A percentile compares a stretch with the other conserved stretches of the same genome.
These are phyloP conservation scores for Centroberyx gerrardi DNA, from an alignment of 2,797 vertebrate species.

Conservation along the genomic window DNA sequence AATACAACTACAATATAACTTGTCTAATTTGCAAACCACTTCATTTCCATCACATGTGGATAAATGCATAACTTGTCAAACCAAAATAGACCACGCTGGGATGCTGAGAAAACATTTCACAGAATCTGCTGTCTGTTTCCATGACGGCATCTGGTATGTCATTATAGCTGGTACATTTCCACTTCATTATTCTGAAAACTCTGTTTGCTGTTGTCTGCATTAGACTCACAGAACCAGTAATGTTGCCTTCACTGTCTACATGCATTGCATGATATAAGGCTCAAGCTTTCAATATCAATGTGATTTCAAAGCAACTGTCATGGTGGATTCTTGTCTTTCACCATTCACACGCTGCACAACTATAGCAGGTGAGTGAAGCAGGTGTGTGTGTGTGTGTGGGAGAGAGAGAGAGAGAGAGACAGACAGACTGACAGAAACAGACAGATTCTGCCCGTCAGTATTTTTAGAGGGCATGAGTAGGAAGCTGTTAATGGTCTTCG, in stretches of 20 bases:
- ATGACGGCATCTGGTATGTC: neutral
- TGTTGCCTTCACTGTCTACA: neutral
- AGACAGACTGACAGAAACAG: neutral
- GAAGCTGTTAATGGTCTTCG: conserved; percentile 46
- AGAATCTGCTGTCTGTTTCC: neutral
- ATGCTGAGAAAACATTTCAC: too few relatives aligned
- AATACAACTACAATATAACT: too few relatives aligned
- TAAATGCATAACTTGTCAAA: neutral
- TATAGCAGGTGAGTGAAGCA: neutral
- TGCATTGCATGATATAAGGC: neutral
- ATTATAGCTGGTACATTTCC: neutral
- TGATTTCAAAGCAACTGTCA: neutral
- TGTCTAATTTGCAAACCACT: neutral
- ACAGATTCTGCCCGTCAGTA: conserved; percentile 23
- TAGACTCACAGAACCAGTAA: neutral
- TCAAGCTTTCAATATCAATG: neutral
- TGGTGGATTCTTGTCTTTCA: neutral
- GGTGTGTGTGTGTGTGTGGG: neutral
- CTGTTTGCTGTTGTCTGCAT: neutral
- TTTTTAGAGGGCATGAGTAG: conserved; percentile 53
- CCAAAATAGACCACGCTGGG: neutral
- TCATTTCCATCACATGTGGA: neutral
- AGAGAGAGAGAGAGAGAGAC: neutral
- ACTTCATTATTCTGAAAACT: too few relatives aligned
- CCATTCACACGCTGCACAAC: neutral